These are phyloP conservation scores for Brachionus angularis DNA, from an alignment of 1,140 invertebrate genomes.

Conservation along the genomic window DNA sequence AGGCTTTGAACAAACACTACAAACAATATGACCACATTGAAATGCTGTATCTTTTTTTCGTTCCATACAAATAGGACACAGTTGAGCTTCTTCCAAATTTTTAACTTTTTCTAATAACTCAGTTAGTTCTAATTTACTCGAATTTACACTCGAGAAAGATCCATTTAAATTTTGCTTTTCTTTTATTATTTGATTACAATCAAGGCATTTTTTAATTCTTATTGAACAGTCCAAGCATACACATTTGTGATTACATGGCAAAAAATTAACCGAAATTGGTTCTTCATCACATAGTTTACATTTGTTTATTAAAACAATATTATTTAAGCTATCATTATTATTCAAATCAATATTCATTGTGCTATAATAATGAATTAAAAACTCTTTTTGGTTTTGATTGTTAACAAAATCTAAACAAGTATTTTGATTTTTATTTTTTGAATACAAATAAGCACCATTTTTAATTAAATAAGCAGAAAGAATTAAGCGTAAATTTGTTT, in stretches of 20 bases:
- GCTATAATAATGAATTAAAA: slow-evolving; percentile 18
- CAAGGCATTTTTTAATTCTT: slow-evolving; percentile 74
- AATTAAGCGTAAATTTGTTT: background rate
- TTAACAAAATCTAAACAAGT: slow-evolving; percentile 12
- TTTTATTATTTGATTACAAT: slow-evolving; percentile 65
- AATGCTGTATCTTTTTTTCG: slow-evolving; percentile 75
- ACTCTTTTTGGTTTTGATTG: background rate
- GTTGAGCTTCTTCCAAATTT: slow-evolving; percentile 79
- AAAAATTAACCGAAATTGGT: slow-evolving; percentile 64
- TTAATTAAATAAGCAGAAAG: slow-evolving; percentile 30
- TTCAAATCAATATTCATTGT: background rate
- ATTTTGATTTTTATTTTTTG: slow-evolving; percentile 5
- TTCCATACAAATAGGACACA: slow-evolving; percentile 65
- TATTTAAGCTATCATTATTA: background rate
- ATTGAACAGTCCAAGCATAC: slow-evolving; percentile 72
- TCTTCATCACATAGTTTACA: slow-evolving; percentile 71
- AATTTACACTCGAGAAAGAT: slow-evolving; percentile 11
- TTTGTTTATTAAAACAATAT: slow-evolving; percentile 49
- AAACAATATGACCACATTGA: slow-evolving; percentile 80
- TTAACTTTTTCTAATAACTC: slow-evolving; percentile 64
- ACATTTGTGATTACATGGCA: slow-evolving; percentile 71
- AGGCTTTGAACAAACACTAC: slow-evolving; percentile 74
- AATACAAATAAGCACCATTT: slow-evolving; percentile 37
- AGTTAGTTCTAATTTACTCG: slow-evolving; percentile 12
- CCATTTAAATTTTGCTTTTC: slow-evolving; percentile 22